Evolutionary conservation across 1,140 invertebrate genomes (phyloP).

Genomic region (Cotesia typhae): DNA sequence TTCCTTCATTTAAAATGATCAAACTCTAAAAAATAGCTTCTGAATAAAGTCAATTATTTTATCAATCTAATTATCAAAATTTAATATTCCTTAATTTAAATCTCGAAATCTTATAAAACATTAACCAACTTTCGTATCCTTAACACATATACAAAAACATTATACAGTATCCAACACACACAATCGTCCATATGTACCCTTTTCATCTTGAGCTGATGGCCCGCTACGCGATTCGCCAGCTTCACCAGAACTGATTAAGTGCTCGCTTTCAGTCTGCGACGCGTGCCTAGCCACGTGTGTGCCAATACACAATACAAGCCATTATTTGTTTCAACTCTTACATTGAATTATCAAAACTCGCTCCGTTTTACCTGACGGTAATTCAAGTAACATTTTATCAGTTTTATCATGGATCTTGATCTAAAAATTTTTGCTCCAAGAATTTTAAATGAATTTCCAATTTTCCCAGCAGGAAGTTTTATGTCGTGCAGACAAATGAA

Average conservation of each 20-base stretch:
- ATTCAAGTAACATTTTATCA: neutral
- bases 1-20: too few relatives aligned
- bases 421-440: neutral
- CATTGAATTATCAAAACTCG: neutral
- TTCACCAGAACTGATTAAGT: slow-evolving; percentile 18
- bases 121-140: neutral
- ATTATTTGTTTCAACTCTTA: slow-evolving; percentile 9
- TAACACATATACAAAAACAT: neutral
- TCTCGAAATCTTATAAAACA: too few relatives aligned
- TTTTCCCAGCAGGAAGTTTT: too few relatives aligned
- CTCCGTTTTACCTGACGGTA: neutral
- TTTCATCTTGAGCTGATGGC: neutral
- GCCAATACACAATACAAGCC: neutral
- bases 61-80: too few relatives aligned
- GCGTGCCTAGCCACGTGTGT: slow-evolving; percentile 58
- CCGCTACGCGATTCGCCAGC: neutral
- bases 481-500: too few relatives aligned
- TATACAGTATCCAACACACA: neutral
- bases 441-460: too few relatives aligned
- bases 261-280: slow-evolving; percentile 51
- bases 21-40: too few relatives aligned
- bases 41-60: too few relatives aligned
- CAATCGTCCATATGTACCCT: neutral
- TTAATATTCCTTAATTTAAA: too few relatives aligned
- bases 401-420: neutral